Evolutionary conservation across 1,140 invertebrate species (phyloP), one percentile per base, ranked within the genome.

Genomic region (Hyposmocoma kahamanoa): DNA sequence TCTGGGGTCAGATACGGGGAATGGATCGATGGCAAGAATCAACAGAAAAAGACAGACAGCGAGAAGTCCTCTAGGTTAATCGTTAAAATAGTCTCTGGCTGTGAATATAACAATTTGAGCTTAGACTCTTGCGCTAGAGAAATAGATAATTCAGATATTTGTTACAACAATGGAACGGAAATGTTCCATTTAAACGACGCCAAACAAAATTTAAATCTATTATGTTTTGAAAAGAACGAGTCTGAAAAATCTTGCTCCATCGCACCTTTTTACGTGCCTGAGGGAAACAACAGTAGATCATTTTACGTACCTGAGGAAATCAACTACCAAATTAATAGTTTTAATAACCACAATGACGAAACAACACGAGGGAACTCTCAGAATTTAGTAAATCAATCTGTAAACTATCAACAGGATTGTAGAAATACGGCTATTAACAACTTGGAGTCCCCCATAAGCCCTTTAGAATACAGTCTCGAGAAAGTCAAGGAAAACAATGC

Each of bases 401-500:
- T 13, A n/a, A 13, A 8, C 4, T 4, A 34, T 15, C 32, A 34
- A 34, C 9, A 9, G 4, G n/a, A 13, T 13, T 8, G 3, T 34
- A 41, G 19, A 1, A 21, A 41, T 41, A 4, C 5, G 10, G 6
- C 11, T 6, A 21, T 3, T 1, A 41, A 41, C 13, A 20, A 3
- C 9, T 36, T 17, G 15, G 26, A 54, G 19, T 49, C 48, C 42
- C n/a, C n/a, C n/a, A 54, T 56, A 8, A 72, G 72, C 58, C 72
- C 73, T n/a, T 54, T 86, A 18, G 80, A 87, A 58, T 64, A 82
- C 45, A 80, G 76, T 47, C 53, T 87, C 30, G 73, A 84, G 53
- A 87, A 73, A 53, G 82, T 86, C 11, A 83, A 84, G 50, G 71
- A 83, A 54, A 85, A 84, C 47, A 87, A 87, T 55, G 76, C 74